Percentiles rank a stretch among this genome's conserved stretches.
Conservation (phyloP, 1,140 invertebrate genomes). For the Euschistus heros region DNA sequence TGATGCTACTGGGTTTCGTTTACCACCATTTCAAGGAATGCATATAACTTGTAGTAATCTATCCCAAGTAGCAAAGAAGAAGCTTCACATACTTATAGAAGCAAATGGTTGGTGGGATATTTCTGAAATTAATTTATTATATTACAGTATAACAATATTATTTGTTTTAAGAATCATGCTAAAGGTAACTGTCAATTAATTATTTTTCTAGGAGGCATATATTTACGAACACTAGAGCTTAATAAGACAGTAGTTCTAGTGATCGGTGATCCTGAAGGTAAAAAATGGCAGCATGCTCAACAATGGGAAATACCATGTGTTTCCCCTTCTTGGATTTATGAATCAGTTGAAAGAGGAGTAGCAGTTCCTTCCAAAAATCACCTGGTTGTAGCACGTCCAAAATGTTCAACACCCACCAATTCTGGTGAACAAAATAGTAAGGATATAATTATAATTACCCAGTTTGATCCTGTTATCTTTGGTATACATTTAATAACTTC, state of each 20-base stretch:
- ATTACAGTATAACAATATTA: background rate
- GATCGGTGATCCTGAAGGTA: constrained; percentile 47
- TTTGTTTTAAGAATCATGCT: background rate
- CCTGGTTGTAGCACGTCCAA: constrained; percentile 41
- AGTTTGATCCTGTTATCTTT: too few relatives aligned
- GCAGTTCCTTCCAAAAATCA: constrained; percentile 58
- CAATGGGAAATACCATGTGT: constrained; percentile 64
- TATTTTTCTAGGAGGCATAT: constrained; percentile 28
- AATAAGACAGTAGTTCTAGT: constrained; percentile 44
- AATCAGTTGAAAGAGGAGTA: constrained; percentile 60
- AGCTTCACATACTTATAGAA: constrained; percentile 58
- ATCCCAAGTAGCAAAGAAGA: constrained; percentile 48
- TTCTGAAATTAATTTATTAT: constrained; percentile 5
- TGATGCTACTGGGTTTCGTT: constrained; percentile 55
- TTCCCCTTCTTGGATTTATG: constrained; percentile 61
- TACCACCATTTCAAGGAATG: constrained; percentile 71
- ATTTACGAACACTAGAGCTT: constrained; percentile 37
- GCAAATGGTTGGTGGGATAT: constrained; percentile 46
- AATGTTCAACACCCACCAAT: constrained; percentile 45
- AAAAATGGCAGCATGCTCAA: constrained; percentile 69
- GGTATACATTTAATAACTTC: too few relatives aligned
- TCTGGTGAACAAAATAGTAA: constrained; percentile 31
- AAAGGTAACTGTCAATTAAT: too few relatives aligned
- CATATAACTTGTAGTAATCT: constrained; percentile 70
- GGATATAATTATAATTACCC: background rate